Evolutionary conservation across 2,888 invertebrate genomes (phyloP).

Genomic region (Xestia c-nigrum): DNA sequence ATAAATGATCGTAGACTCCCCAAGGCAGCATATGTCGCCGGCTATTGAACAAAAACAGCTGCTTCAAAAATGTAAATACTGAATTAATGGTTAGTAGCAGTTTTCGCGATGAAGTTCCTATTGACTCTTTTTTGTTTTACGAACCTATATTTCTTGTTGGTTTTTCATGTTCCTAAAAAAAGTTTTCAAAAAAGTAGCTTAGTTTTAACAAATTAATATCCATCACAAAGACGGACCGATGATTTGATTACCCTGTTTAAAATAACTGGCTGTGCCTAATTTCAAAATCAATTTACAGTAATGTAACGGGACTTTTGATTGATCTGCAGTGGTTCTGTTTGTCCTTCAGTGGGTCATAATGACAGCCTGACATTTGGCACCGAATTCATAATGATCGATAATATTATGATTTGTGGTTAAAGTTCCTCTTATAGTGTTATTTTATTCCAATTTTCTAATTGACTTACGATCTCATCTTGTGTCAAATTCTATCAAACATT

Average conservation of each 20-base stretch:
- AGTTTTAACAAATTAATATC: not conserved
- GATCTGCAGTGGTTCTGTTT: constrained; percentile 21
- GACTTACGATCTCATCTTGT: not conserved
- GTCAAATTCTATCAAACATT: constrained; percentile 6
- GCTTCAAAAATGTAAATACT: not conserved
- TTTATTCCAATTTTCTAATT: constrained; percentile 9
- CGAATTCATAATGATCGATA: constrained; percentile 1
- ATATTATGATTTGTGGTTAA: constrained; percentile 9
- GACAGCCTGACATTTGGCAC: constrained; percentile 14
- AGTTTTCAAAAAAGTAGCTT: not conserved
- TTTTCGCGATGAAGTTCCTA: not conserved
- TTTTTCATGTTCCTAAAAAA: not conserved
- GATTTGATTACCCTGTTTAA: not conserved
- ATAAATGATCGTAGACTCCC: not conserved
- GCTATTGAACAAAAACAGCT: not conserved
- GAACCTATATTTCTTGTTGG: not conserved
- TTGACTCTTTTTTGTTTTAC: not conserved
- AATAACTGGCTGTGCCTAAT: constrained; percentile 3
- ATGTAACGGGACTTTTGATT: constrained; percentile 30
- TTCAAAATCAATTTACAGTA: constrained; percentile 22
- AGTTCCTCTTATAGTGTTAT: constrained; percentile 15
- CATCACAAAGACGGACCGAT: not conserved
- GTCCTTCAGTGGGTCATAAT: constrained; percentile 25
- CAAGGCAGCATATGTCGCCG: not conserved
- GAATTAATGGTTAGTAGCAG: not conserved